Conservation (phyloP, 2,797 vertebrate species). For the Clarias fuscus region DNA sequence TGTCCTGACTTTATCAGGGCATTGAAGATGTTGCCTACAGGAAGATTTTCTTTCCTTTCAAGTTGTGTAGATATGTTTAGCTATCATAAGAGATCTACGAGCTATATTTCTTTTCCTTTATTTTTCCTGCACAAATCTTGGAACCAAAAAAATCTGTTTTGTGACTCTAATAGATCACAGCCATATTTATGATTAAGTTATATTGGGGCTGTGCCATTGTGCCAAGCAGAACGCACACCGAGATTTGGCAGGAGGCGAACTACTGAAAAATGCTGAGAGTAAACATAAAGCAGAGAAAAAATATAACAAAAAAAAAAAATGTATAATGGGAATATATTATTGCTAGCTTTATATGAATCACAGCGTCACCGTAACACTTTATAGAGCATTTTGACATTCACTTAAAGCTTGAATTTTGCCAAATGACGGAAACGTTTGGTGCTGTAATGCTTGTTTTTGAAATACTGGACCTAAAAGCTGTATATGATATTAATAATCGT, state of each 20-base stretch:
- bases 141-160: constrained; percentile 88
- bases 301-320: constrained; percentile 56
- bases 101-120: constrained; percentile 59
- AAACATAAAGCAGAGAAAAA: constrained; percentile 53
- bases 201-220: constrained; percentile 78
- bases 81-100: constrained; percentile 68
- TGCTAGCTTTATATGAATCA: constrained; percentile 85
- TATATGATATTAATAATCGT: constrained; percentile 83
- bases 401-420: constrained; percentile 88
- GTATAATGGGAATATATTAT: constrained; percentile 75
- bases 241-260: constrained; percentile 81
- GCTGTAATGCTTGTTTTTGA: constrained; percentile 82
- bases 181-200: constrained; percentile 86
- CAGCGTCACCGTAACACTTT: constrained; percentile 84
- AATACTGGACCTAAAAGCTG: constrained; percentile 85
- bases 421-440: constrained; percentile 83
- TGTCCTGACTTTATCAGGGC: constrained; percentile 64
- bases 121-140: constrained; percentile 81
- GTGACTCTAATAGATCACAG: constrained; percentile 79
- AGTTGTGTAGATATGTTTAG: constrained; percentile 66
- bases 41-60: constrained; percentile 71
- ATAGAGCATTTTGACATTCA: constrained; percentile 83
- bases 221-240: constrained; percentile 85
- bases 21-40: constrained; percentile 67
- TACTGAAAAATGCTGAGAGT: constrained; percentile 77